A percentile compares a stretch with the other conserved stretches of the same genome.
Conservation (phyloP, 2,797 vertebrate species). For the Halcyon leucocephala region DNA sequence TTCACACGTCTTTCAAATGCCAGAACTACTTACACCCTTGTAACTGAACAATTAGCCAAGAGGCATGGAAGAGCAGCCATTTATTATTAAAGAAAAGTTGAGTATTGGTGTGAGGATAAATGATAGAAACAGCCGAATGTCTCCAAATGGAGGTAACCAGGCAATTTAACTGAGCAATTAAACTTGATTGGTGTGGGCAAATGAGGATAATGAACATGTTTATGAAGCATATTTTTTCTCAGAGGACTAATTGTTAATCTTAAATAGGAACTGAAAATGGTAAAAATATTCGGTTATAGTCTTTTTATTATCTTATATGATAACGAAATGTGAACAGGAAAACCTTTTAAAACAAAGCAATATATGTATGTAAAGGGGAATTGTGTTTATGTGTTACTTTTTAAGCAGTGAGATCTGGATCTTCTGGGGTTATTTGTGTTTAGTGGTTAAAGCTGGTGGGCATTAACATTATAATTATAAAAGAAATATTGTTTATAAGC, state of each 20-base stretch:
- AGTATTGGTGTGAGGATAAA: conserved; percentile 29
- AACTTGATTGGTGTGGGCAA: conserved; percentile 33
- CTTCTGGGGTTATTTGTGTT: not conserved
- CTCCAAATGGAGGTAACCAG: conserved; percentile 41
- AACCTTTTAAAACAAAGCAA: not conserved
- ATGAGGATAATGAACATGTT: conserved; percentile 28
- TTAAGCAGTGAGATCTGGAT: not conserved
- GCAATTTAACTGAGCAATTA: conserved; percentile 63
- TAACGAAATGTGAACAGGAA: not conserved
- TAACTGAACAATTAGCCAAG: conserved; percentile 72
- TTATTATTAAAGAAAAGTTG: conserved; percentile 56
- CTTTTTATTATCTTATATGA: not conserved
- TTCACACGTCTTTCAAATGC: conserved; percentile 67
- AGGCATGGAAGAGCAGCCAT: conserved; percentile 50
- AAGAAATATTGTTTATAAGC: not conserved
- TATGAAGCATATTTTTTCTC: not conserved
- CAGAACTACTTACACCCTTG: conserved; percentile 58
- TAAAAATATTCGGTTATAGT: not conserved
- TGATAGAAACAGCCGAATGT: conserved; percentile 44
- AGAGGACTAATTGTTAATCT: conserved; percentile 2
- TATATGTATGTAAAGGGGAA: not conserved
- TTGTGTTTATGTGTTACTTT: not conserved
- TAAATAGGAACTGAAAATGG: not conserved
- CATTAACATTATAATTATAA: not conserved
- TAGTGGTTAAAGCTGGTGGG: not conserved